phyloP scores from a whole-genome alignment of 2,113 vertebrate species.

The Cichladusa arquata region DNA sequence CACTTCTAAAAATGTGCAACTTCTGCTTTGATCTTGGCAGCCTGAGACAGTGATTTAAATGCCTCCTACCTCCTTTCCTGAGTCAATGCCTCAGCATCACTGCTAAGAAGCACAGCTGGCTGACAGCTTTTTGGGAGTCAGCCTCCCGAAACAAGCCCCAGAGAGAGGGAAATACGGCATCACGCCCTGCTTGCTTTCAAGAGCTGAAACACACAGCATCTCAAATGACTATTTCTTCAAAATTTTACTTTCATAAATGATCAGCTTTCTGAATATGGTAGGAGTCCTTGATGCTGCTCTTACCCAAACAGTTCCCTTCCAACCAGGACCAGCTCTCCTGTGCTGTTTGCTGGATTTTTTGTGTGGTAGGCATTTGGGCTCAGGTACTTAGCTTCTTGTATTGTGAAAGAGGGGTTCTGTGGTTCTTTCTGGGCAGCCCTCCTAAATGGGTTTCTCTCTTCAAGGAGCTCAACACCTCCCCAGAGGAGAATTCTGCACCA shows the following conservation, averaged over 20 bases:
- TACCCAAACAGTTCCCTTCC: neutral
- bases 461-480: neutral
- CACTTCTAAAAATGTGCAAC: neutral
- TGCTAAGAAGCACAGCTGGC: constrained; percentile 34
- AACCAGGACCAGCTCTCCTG: neutral
- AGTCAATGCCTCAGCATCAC: constrained; percentile 36
- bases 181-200: constrained; percentile 36
- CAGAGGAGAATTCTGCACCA: neutral
- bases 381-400: neutral
- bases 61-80: constrained; percentile 42
- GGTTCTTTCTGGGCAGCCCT: neutral
- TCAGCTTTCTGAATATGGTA: neutral
- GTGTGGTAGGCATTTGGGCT: neutral
- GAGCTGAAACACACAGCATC: constrained; percentile 17
- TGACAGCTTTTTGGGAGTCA: constrained; percentile 48
- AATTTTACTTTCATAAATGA: neutral
- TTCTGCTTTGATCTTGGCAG: constrained; percentile 53
- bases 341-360: neutral
- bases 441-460: neutral
- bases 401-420: fast-evolving
- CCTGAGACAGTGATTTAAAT: constrained; percentile 43
- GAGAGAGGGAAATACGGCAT: constrained; percentile 34
- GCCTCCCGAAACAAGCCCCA: constrained; percentile 49
- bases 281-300: neutral
- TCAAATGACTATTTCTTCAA: constrained; percentile 12